Evolutionary conservation across 2,888 invertebrate genomes (phyloP).

Genomic region (Drosophila mimica): DNA sequence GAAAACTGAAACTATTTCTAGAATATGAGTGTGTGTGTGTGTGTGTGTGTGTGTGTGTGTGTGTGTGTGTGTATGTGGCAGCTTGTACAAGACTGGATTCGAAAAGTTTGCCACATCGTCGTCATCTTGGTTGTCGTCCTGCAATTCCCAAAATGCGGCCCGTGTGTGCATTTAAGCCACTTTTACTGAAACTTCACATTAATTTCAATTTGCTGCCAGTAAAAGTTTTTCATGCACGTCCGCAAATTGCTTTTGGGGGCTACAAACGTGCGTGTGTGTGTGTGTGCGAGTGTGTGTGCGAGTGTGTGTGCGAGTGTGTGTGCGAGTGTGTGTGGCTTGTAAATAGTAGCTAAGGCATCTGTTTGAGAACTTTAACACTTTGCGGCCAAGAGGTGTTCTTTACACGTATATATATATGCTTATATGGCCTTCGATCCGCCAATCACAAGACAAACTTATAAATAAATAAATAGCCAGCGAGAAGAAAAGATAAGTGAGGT

Average conservation of each 20-base stretch:
- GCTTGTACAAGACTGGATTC: conserved; percentile 27
- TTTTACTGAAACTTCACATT: conserved; percentile 82
- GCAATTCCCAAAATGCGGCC: conserved; percentile 82
- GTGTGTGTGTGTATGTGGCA: conserved; percentile 63
- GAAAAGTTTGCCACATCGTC: conserved; percentile 44
- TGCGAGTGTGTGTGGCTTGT: conserved; percentile 4
- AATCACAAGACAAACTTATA: conserved; percentile 1
- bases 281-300: not conserved
- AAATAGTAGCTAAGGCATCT: conserved; percentile 44
- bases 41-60: conserved; percentile 59
- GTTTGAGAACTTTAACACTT: conserved; percentile 73
- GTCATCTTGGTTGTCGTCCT: conserved; percentile 38
- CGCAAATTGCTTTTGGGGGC: conserved; percentile 80
- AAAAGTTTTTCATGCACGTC: conserved; percentile 81
- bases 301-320: not conserved
- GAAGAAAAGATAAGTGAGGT: not conserved
- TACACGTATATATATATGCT: not conserved
- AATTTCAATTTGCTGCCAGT: conserved; percentile 82
- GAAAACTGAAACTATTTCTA: conserved; percentile 70
- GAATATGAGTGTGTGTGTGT: conserved; percentile 25
- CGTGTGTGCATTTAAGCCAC: conserved; percentile 83
- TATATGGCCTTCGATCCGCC: conserved; percentile 19
- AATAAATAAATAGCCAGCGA: conserved; percentile 1
- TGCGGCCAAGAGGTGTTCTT: conserved; percentile 66
- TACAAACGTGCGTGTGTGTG: conserved; percentile 22